Percentiles rank a stretch among this genome's conserved stretches.
Conservation (phyloP, 1,140 invertebrate species). For the Brachionus asplanchnoidis region DNA sequence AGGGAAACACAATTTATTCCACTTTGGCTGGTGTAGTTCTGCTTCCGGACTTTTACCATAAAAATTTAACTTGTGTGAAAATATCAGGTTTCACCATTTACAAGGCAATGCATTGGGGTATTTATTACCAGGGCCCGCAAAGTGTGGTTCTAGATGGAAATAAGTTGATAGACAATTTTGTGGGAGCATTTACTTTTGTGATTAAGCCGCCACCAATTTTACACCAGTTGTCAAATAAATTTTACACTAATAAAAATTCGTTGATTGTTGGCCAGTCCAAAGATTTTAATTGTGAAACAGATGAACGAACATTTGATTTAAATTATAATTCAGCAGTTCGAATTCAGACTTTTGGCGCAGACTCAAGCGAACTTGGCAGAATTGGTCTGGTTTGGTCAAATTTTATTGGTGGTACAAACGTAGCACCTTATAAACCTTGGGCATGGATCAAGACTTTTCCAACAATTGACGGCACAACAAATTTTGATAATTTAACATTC, state of each 20-base stretch:
- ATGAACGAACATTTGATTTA: neutral
- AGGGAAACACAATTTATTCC: constrained; percentile 45
- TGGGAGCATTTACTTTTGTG: neutral
- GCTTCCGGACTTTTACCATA: constrained; percentile 34
- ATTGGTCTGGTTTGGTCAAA: constrained; percentile 44
- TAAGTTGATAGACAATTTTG: constrained; percentile 15
- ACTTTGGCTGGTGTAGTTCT: neutral
- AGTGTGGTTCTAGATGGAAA: neutral
- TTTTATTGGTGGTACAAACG: constrained; percentile 47
- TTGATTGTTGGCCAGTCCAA: neutral
- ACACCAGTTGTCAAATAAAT: neutral
- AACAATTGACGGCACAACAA: neutral
- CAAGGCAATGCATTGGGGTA: constrained; percentile 22
- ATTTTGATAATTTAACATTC: neutral
- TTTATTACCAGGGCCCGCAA: constrained; percentile 16
- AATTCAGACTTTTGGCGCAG: neutral
- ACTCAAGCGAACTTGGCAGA: constrained; percentile 32
- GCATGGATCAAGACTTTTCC: neutral
- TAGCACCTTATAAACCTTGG: constrained; percentile 47
- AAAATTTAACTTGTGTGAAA: constrained; percentile 38
- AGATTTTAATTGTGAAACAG: neutral
- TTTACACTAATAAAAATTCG: neutral
- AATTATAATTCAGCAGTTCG: neutral
- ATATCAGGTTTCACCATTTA: neutral
- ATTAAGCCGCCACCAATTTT: neutral